These are phyloP conservation scores for Polia nebulosa DNA, from an alignment of 2,888 invertebrate genomes.

Conservation along the genomic window DNA sequence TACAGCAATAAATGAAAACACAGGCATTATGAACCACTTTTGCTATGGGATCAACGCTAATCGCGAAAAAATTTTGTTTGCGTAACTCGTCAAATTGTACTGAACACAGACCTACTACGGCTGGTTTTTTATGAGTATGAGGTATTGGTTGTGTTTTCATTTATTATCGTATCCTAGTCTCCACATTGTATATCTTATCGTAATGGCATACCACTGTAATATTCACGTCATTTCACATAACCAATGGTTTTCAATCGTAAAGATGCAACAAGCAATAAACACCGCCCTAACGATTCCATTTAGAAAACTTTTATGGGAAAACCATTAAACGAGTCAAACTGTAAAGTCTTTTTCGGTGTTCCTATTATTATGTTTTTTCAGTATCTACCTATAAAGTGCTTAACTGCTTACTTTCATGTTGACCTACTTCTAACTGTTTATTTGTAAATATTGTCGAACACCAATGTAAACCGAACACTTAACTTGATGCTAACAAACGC, in stretches of 20 bases:
- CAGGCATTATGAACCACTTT: too few species aligned
- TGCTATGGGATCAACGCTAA: too few species aligned
- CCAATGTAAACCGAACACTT: neutral
- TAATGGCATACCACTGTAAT: neutral
- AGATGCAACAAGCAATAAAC: conserved; percentile 39
- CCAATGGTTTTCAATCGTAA: conserved; percentile 16
- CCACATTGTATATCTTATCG: neutral
- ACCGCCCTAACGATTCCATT: conserved; percentile 44
- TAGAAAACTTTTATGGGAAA: conserved; percentile 41
- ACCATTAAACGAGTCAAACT: conserved; percentile 20
- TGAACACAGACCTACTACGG: too few species aligned
- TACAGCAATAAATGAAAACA: too few species aligned
- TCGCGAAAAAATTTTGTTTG: too few species aligned
- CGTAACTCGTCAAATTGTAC: too few species aligned
- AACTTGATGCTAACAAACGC: neutral
- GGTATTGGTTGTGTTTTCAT: too few species aligned
- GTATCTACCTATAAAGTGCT: neutral
- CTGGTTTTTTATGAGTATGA: too few species aligned
- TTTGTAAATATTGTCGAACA: neutral
- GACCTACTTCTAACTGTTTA: neutral
- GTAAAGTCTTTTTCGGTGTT: conserved; percentile 31
- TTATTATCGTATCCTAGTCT: too few species aligned
- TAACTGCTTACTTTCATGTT: neutral
- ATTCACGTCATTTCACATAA: neutral
- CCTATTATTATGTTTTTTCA: neutral